Evolutionary conservation across 2,888 invertebrate species (phyloP), one percentile per base, ranked within the genome.

Genomic region (Autographa gamma): DNA sequence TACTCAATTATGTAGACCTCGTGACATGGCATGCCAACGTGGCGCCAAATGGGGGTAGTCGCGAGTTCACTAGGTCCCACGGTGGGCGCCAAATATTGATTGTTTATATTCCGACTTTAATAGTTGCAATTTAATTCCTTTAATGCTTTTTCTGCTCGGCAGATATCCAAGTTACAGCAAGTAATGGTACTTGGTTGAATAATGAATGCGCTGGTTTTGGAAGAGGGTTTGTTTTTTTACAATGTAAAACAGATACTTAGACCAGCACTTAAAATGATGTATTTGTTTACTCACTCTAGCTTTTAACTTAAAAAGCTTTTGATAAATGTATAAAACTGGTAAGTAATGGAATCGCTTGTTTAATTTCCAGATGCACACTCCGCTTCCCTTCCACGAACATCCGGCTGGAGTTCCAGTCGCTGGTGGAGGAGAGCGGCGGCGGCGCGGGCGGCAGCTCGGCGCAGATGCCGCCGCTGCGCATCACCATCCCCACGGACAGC

Each of bases 341-440:
- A 13, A 18, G 0, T 56, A 25, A 56, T 25, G n/a, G 18, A 13
- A 43, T 31, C n/a, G 38, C 3, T 58, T 68, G 5, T 68, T 25
- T 38, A 25, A 25, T 63, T 80, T 97, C 18, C 96, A 99, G 99
- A 95, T 99, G 99, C 96, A 98, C 98, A 81, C 97, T 99, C 89
- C 97, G 99, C 86, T 99, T 99, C 96, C 99, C 99, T 74, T 99
- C 99, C 93, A 99, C 99, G 91, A 99, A 98, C 93, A 99, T 99
- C 91, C 98, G 98, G 84, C 97, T 99, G 89, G 97, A 98, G 92
- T 99, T 99, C 96, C 98, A 98, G 95, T 99, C 98, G 71, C 96
- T 99, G 91, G 97, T 99, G 82, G 98, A 98, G 90, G 98, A 98
- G 88, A 96, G 97, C 78, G 97, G 97, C 60, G 93, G 96, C 76